phyloP scores from a whole-genome alignment of 1,140 invertebrate genomes.

The Cydia pomonella region DNA sequence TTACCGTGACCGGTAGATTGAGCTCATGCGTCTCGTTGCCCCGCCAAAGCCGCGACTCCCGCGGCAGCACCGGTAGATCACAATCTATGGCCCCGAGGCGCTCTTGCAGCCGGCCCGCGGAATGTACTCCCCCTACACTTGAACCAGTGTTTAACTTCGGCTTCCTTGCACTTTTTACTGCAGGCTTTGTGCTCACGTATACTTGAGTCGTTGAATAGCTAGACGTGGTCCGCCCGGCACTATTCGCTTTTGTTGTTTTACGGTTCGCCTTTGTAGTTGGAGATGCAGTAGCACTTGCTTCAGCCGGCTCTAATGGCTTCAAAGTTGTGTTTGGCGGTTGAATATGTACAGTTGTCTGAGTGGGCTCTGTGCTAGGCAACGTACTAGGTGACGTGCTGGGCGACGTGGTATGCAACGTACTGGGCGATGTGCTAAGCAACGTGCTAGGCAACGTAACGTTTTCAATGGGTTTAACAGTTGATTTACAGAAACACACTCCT shows the following conservation, averaged over 20 bases:
- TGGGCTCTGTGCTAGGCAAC: slow-evolving; percentile 36
- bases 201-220: slow-evolving; percentile 59
- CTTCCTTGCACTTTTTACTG: slow-evolving; percentile 69
- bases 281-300: slow-evolving; percentile 49
- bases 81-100: slow-evolving; percentile 82
- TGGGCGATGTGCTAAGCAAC: background rate
- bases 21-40: slow-evolving; percentile 85
- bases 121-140: slow-evolving; percentile 55
- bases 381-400: slow-evolving; percentile 36
- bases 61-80: slow-evolving; percentile 82
- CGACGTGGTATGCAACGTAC: slow-evolving; percentile 41
- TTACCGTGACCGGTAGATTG: slow-evolving; percentile 83
- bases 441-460: slow-evolving; percentile 48
- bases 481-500: slow-evolving; percentile 45
- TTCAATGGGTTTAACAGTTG: slow-evolving; percentile 44
- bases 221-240: slow-evolving; percentile 53
- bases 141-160: slow-evolving; percentile 69
- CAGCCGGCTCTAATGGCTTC: slow-evolving; percentile 56
- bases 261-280: slow-evolving; percentile 61
- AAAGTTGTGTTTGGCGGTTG: slow-evolving; percentile 46
- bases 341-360: slow-evolving; percentile 46
- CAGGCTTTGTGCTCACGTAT: slow-evolving; percentile 60
- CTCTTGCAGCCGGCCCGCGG: slow-evolving; percentile 78
- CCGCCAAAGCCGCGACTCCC: slow-evolving; percentile 83
- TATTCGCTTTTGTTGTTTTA: slow-evolving; percentile 64